Percentiles rank a stretch among this genome's conserved stretches.
These are phyloP conservation scores for Hyles euphorbiae DNA, from an alignment of 1,140 invertebrate genomes.

Conservation along the genomic window DNA sequence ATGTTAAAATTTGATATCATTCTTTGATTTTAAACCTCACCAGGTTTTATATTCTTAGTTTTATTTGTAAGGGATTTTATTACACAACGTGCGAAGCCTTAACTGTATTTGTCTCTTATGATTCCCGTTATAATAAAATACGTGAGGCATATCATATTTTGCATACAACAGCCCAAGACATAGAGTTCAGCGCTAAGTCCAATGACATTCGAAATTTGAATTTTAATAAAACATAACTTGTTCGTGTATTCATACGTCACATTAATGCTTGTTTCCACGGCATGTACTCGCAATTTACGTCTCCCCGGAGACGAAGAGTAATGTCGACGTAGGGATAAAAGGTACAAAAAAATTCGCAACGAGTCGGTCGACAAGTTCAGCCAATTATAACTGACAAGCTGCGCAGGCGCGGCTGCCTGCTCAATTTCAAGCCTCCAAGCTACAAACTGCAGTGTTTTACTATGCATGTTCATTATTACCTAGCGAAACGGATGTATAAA, in stretches of 20 bases:
- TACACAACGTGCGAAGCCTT: too few species aligned
- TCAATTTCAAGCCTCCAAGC: slow-evolving; percentile 42
- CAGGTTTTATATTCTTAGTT: too few species aligned
- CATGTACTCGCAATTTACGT: slow-evolving; percentile 67
- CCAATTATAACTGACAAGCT: slow-evolving; percentile 75
- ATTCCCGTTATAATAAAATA: too few species aligned
- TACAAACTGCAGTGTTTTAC: slow-evolving; percentile 9
- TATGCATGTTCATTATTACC: slow-evolving; percentile 1
- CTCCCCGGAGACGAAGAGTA: slow-evolving; percentile 72
- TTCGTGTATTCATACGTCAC: slow-evolving; percentile 66
- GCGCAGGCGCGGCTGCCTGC: slow-evolving; percentile 38
- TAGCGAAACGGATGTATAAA: slow-evolving; percentile 1
- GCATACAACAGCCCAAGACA: too few species aligned
- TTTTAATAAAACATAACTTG: slow-evolving; percentile 65
- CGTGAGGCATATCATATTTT: too few species aligned
- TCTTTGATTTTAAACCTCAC: too few species aligned
- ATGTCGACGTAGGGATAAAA: slow-evolving; percentile 60
- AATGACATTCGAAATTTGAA: slow-evolving; percentile 43
- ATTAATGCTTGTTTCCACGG: slow-evolving; percentile 62
- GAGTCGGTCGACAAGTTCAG: slow-evolving; percentile 71
- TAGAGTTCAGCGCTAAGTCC: too few species aligned
- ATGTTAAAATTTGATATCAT: too few species aligned
- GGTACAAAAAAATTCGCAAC: slow-evolving; percentile 51
- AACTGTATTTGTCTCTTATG: too few species aligned
- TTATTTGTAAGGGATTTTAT: too few species aligned